phyloP scores from a whole-genome alignment of 2,113 vertebrate species.

The Thryonomys swinderianus region DNA sequence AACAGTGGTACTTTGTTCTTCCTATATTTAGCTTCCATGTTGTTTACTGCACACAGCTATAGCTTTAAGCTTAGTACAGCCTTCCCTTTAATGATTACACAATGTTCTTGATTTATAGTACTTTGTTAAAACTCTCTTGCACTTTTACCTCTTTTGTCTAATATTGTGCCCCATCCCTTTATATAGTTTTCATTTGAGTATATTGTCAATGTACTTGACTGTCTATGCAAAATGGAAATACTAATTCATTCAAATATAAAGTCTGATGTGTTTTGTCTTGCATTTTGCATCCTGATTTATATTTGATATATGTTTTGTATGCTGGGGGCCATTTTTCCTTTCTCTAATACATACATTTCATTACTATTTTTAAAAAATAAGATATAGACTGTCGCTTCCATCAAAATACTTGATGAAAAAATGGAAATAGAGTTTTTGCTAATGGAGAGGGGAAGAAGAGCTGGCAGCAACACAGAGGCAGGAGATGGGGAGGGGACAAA shows the following conservation, averaged over 20 bases:
- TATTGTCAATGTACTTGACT: neutral
- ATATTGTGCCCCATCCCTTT: neutral
- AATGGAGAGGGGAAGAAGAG: neutral
- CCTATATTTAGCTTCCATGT: neutral
- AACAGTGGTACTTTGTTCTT: neutral
- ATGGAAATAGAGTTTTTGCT: neutral
- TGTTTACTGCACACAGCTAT: conserved; percentile 1
- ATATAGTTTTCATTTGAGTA: neutral
- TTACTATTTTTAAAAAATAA: conserved; percentile 43
- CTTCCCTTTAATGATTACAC: neutral
- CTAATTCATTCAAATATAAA: conserved; percentile 27
- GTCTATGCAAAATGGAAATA: conserved; percentile 1
- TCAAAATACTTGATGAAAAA: neutral
- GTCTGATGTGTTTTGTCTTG: neutral
- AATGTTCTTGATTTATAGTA: neutral
- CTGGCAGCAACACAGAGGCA: neutral
- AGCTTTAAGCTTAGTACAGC: neutral
- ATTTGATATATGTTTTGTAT: neutral
- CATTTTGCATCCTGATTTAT: neutral
- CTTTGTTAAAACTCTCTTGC: conserved; percentile 14
- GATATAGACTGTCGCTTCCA: neutral
- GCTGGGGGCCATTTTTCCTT: conserved; percentile 21
- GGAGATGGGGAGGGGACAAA: neutral
- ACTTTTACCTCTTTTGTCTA: conserved; percentile 26
- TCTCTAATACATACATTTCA: neutral